Conservation (phyloP, 2,797 vertebrate species). For the Mormyrops boulengeri region DNA sequence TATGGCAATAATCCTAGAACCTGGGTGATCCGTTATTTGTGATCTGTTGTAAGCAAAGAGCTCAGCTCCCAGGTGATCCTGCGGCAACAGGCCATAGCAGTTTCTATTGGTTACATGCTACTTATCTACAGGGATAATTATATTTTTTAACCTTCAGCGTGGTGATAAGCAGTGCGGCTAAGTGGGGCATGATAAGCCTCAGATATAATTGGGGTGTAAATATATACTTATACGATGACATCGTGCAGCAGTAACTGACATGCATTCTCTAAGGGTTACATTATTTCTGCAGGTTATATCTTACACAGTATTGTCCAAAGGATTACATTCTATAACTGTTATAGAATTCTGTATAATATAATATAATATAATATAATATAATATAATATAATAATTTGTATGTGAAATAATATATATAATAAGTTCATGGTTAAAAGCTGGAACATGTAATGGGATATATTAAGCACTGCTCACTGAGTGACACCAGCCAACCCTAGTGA, state of each 20-base stretch:
- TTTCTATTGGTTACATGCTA: neutral
- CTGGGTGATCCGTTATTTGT: neutral
- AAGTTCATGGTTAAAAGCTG: neutral
- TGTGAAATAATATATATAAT: neutral
- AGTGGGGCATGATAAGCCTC: neutral
- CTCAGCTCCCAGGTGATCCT: neutral
- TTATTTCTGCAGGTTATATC: neutral
- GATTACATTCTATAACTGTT: neutral
- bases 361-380: neutral
- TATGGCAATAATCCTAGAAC: neutral
- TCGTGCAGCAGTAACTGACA: neutral
- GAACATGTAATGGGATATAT: neutral
- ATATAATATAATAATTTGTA: neutral
- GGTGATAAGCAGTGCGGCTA: neutral
- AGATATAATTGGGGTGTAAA: neutral
- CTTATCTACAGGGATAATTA: neutral
- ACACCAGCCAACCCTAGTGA: neutral
- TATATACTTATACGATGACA: neutral
- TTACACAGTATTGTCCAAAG: neutral
- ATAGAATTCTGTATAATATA: neutral
- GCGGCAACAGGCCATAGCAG: neutral
- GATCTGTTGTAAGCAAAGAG: neutral
- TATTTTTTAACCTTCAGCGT: neutral
- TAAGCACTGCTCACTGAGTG: neutral
- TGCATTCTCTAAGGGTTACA: neutral